Evolutionary conservation across 2,888 invertebrate species (phyloP).

Genomic region (Corbicula japonica): DNA sequence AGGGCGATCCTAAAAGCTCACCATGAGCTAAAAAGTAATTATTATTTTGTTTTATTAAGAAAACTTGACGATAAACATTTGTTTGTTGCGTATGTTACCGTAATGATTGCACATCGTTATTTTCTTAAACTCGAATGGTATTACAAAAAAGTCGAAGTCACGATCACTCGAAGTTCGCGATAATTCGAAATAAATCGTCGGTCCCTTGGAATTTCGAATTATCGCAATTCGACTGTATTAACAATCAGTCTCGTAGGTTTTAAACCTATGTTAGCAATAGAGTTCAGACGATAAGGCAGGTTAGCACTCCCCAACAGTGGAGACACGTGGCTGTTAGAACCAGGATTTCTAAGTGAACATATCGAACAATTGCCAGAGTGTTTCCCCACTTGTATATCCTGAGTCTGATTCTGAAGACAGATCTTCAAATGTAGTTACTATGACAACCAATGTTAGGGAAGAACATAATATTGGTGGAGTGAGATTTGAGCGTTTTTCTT

Average conservation of each 20-base stretch:
- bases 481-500: constrained; percentile 7
- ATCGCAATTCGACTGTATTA: neutral
- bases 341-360: constrained; percentile 1
- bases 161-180: no score
- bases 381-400: constrained; percentile 15
- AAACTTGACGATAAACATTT: no score
- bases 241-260: constrained; percentile 1
- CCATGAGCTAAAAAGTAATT: no score
- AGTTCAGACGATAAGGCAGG: neutral
- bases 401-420: constrained; percentile 14
- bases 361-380: neutral
- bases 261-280: neutral
- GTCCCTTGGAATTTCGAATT: no score
- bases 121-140: no score
- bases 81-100: no score
- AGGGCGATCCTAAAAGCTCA: no score
- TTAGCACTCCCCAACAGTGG: neutral
- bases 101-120: no score
- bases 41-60: no score
- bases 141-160: no score
- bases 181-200: no score
- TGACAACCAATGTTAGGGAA: constrained; percentile 5
- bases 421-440: constrained; percentile 8
- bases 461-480: neutral
- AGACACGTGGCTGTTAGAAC: neutral